Conservation (phyloP, 2,888 invertebrate genomes). For the Lagria hirta region DNA sequence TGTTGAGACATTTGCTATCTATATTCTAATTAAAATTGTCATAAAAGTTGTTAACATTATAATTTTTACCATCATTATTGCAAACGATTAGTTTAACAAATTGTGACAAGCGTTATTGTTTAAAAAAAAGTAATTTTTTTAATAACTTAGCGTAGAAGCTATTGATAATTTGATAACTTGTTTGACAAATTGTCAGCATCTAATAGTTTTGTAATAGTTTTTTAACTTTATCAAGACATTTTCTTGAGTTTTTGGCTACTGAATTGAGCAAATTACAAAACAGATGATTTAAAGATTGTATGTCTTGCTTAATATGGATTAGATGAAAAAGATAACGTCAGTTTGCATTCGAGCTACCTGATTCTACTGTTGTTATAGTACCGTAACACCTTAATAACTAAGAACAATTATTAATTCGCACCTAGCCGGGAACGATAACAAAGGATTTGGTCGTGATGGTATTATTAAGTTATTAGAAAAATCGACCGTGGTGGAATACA, state of each 20-base stretch:
- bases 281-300: conserved; percentile 23
- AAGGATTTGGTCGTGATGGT: conserved; percentile 15
- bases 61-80: too few species aligned
- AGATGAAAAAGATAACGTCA: conserved; percentile 26
- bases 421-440: conserved; percentile 14
- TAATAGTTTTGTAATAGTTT: too few species aligned
- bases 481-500: conserved; percentile 10
- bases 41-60: too few species aligned
- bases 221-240: too few species aligned
- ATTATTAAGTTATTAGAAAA: conserved; percentile 20
- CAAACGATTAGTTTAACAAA: too few species aligned
- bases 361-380: conserved; percentile 9
- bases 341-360: conserved; percentile 24
- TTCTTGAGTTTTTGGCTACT: conserved; percentile 2
- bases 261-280: conserved; percentile 12
- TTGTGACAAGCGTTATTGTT: too few species aligned
- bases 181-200: too few species aligned
- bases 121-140: too few species aligned
- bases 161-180: too few species aligned
- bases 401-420: conserved; percentile 21
- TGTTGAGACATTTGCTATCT: too few species aligned
- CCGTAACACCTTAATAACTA: conserved; percentile 23
- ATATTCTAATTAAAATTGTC: too few species aligned
- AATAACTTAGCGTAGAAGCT: too few species aligned
- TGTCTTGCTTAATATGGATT: conserved; percentile 23